These are phyloP conservation scores for Dromococcyx pavoninus DNA, from an alignment of 2,797 vertebrate genomes.

Conservation along the genomic window DNA sequence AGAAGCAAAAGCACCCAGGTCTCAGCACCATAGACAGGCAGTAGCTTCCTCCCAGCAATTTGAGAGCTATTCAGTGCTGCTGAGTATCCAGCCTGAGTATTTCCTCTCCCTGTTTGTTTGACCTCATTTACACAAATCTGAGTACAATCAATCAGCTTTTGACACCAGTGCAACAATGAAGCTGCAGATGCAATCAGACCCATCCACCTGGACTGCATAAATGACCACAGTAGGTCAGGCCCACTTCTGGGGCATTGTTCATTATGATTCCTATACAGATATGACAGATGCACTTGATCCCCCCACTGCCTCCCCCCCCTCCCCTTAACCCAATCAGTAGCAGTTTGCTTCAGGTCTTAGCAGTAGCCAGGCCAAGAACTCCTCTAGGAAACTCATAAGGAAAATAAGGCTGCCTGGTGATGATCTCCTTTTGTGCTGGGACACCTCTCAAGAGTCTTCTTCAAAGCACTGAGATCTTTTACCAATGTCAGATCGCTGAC, in stretches of 20 bases:
- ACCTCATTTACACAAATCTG: background rate
- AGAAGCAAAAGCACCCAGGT: background rate
- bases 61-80: background rate
- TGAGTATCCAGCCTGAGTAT: background rate
- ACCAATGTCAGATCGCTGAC: too few relatives aligned
- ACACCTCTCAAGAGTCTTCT: too few relatives aligned
- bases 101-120: background rate
- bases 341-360: too few relatives aligned
- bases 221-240: background rate
- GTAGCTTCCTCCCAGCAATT: background rate
- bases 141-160: background rate
- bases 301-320: too few relatives aligned
- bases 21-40: background rate
- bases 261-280: too few relatives aligned
- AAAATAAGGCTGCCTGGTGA: too few relatives aligned
- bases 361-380: too few relatives aligned
- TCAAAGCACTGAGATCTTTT: too few relatives aligned
- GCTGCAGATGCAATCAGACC: background rate
- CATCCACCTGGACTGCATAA: background rate
- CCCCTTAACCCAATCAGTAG: too few relatives aligned
- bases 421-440: too few relatives aligned
- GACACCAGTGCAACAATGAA: background rate
- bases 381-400: too few relatives aligned
- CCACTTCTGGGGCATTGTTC: background rate
- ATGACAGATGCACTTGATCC: too few relatives aligned